Conservation (phyloP, 2,888 invertebrate genomes). For the Abrostola tripartita region DNA sequence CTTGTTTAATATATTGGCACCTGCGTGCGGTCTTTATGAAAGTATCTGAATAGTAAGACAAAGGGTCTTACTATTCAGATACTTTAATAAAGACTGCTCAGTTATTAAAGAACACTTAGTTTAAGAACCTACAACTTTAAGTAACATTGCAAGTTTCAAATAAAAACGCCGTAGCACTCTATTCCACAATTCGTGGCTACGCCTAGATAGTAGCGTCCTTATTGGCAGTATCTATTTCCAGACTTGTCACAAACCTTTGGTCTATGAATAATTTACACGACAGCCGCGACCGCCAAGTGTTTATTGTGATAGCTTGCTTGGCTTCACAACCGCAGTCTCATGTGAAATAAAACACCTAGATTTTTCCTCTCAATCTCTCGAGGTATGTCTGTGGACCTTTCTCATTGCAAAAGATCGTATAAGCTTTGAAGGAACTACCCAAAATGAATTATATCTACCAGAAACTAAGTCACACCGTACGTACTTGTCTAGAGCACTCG, state of each 20-base stretch:
- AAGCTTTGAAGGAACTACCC: conserved; percentile 50
- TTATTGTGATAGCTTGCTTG: conserved; percentile 83
- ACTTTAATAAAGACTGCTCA: too few relatives aligned
- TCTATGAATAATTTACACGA: conserved; percentile 81
- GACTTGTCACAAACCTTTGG: conserved; percentile 74
- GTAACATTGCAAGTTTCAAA: too few relatives aligned
- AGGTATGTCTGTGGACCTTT: conserved; percentile 68
- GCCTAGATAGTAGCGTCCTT: conserved; percentile 48
- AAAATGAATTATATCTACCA: conserved; percentile 75
- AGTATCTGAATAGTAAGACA: too few relatives aligned
- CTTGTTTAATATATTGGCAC: too few relatives aligned
- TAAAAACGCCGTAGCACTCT: neutral
- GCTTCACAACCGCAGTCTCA: conserved; percentile 79
- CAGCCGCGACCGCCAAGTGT: conserved; percentile 78
- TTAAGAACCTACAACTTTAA: too few relatives aligned
- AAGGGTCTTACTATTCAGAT: too few relatives aligned
- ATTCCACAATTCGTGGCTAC: conserved; percentile 28
- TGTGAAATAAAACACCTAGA: conserved; percentile 86
- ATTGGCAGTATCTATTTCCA: conserved; percentile 71
- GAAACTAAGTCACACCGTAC: conserved; percentile 66
- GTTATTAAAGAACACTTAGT: too few relatives aligned
- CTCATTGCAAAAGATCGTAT: conserved; percentile 66
- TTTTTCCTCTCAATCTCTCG: conserved; percentile 82
- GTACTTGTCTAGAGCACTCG: conserved; percentile 66
- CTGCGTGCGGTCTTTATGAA: too few relatives aligned